phyloP scores from a whole-genome alignment of 2,797 vertebrate genomes.

The Anguilla pacifica region DNA sequence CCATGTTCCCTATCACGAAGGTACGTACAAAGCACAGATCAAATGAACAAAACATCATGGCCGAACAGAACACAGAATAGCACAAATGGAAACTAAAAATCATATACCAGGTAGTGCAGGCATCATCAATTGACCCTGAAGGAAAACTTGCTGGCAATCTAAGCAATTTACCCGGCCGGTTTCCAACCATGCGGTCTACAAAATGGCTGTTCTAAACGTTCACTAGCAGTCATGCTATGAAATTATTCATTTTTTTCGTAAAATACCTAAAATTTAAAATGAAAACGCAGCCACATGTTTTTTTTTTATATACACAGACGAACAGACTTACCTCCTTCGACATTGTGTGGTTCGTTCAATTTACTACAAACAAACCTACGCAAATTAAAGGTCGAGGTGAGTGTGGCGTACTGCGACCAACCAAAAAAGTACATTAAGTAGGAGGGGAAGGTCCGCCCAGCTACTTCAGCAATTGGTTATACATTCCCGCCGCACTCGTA shows the following conservation, averaged over 20 bases:
- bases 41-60: not conserved
- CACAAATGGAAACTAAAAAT: not conserved
- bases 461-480: slow-evolving; percentile 57
- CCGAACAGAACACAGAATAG: not conserved
- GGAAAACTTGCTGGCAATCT: not conserved
- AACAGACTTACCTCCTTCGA: slow-evolving; percentile 70
- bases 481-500: slow-evolving; percentile 63
- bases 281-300: not conserved
- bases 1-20: slow-evolving; percentile 58
- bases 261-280: not conserved
- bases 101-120: not conserved
- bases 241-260: not conserved
- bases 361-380: not conserved
- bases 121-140: not conserved
- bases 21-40: not conserved
- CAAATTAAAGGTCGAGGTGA: slow-evolving; percentile 44
- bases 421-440: slow-evolving; percentile 52
- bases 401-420: slow-evolving; percentile 37
- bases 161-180: not conserved
- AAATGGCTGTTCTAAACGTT: slow-evolving; percentile 25
- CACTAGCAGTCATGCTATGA: not conserved
- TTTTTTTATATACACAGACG: not conserved
- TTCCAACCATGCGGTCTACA: not conserved
- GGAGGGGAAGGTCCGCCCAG: slow-evolving; percentile 44
- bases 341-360: slow-evolving; percentile 58